Evolutionary conservation across 2,113 vertebrate species (phyloP), one percentile per base, ranked within the genome.

Genomic region (Phainopepla nitens): DNA sequence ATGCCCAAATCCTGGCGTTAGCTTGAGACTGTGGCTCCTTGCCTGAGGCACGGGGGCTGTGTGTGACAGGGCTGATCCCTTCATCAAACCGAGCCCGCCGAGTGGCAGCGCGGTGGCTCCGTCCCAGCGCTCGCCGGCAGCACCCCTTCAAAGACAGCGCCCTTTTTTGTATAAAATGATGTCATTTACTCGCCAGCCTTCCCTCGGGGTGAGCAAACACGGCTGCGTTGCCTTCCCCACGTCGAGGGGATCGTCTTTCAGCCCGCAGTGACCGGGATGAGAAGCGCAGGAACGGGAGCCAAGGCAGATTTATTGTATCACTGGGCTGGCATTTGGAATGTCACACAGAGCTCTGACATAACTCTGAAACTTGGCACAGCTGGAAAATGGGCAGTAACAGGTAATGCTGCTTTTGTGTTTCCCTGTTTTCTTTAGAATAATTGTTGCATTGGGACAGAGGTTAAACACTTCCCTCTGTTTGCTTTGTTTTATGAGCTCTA

Each of bases 381-480:
- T 96, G 87, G 94, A 94, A 78, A 42, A 65, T 73, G 89, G 96
- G 96, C 95, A 62, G 39, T 17, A 41, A 81, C 93, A 56, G 96
- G 95, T 97, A 97, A 94, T 4, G 73, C 97, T 90, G 86, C 96
- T 97, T 91, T 98, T 97, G 85, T 96, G 68, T 80, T 96, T 92
- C 94, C 91, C 96, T 97, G 51, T 97, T 97, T 95, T 95, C 95
- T 97, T 58, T 57, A 77, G 92, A 78, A 71, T 39, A 82, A 69
- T 35, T 58, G 66, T 41, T 81, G 90, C 71, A 24, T 78, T 87
- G 78, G 50, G 90, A 33, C 77, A 80, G 89, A 97, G 96, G 95
- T 97, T 95, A 78, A 90, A 93, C 36, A 69, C 76, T 77, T 94
- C 87, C 54, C 91, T 96, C 78, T 96, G 62, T 73, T 90, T 93